Percentiles rank a stretch among this genome's conserved stretches.
Evolutionary conservation across 2,888 invertebrate genomes (phyloP).

Genomic region (Apeira syringaria): DNA sequence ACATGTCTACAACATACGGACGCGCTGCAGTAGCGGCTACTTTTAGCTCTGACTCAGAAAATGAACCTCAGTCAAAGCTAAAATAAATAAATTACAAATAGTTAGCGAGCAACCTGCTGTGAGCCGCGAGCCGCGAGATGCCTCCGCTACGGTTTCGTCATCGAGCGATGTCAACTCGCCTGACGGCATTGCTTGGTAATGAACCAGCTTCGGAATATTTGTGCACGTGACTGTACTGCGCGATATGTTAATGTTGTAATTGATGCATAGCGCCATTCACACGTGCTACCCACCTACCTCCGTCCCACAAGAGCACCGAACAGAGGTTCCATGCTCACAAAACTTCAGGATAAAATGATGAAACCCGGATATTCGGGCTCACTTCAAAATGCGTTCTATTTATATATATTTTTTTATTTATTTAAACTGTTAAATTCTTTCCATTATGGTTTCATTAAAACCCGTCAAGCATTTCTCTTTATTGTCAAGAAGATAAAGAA

Average conservation of each 20-base stretch:
- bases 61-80: slow-evolving; percentile 15
- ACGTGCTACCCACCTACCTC: too few relatives aligned
- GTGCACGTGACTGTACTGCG: slow-evolving; percentile 19
- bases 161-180: slow-evolving; percentile 22
- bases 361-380: too few relatives aligned
- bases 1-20: neutral
- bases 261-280: slow-evolving; percentile 23
- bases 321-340: too few relatives aligned
- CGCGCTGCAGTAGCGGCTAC: neutral
- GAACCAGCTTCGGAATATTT: slow-evolving; percentile 24
- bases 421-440: too few relatives aligned
- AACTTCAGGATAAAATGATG: too few relatives aligned
- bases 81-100: slow-evolving; percentile 18
- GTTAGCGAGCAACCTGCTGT: slow-evolving; percentile 15
- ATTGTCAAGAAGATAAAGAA: too few relatives aligned
- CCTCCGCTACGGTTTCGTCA: slow-evolving; percentile 23
- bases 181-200: slow-evolving; percentile 29
- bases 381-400: too few relatives aligned
- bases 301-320: too few relatives aligned
- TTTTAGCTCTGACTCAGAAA: slow-evolving; percentile 13
- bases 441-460: too few relatives aligned
- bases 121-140: too few relatives aligned
- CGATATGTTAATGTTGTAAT: slow-evolving; percentile 24
- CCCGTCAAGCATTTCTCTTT: too few relatives aligned
- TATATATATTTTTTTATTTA: too few relatives aligned